Evolutionary conservation across 2,113 vertebrate genomes (phyloP), one percentile per base, ranked within the genome.

Genomic region (Ageneiosus marmoratus): DNA sequence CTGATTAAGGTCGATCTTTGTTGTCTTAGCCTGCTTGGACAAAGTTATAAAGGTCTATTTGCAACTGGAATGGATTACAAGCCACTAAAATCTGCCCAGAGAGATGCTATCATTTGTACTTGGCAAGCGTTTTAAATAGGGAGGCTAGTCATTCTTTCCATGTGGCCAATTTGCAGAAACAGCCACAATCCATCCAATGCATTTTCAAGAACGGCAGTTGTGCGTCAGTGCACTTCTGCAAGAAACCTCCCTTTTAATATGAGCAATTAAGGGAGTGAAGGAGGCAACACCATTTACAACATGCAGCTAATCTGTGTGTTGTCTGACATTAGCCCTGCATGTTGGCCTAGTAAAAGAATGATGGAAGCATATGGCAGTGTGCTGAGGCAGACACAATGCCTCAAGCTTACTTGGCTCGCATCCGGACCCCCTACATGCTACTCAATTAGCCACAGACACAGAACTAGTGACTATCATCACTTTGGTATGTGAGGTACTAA

Each of bases 121-220:
- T 75, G 63, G 63, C 62, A 81, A 53, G 41, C 18, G 75, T 80
- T 63, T 50, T 77, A 74, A 85, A 85, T 79, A 85, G 84, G 53
- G 18, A 81, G n/a, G 76, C 81, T 79, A 60, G 75, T 86, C 80
- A 86, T 79, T 86, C 56, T 86, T 82, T 86, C 80, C 80, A 51
- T 72, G 65, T 79, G 74, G 75, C 76, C 20, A 70, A 82, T 78
- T 83, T 70, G 67, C 55, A 84, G 50, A 84, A 79, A 79, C 22
- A 51, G 67, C 37, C 27, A 13, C 65, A n/a, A n/a, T 51, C 70
- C 73, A 34, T 75, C 50, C 73, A 62, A 5, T 8, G 11, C 20
- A 5, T n/a, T 72, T 77, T 56, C 37, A 32, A 78, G 51, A 67
- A 58, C 6, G 16, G 9, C 37, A 27, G n/a, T 73, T 15, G 22